Evolutionary conservation across 2,113 vertebrate species (phyloP), one percentile per base, ranked within the genome.

Genomic region (Phycodurus eques): DNA sequence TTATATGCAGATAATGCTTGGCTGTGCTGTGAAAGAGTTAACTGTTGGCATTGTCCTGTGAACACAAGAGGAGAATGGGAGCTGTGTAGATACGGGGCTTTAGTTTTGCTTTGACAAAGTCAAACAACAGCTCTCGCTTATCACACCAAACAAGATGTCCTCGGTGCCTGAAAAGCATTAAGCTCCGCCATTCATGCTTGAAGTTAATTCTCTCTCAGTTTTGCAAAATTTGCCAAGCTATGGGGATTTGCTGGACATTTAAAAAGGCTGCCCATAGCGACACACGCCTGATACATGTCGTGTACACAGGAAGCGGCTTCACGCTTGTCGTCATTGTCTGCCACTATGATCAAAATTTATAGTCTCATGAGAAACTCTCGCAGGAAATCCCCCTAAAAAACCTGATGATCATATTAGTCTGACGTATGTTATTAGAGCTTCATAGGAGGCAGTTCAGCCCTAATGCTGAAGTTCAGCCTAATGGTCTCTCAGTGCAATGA

Each of bases 111-210:
- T 79, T 74, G 78, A 82, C 85, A 88, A 86, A 84, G 76, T 89
- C 78, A 76, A 85, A 89, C 80, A 90, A 83, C 81, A 75, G 81
- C 78, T 79, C 70, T 75, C 76, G 87, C 86, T 90, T 86, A 89
- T 89, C 83, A 77, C 72, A 69, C 70, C 66, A 15, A 80, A 72
- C 80, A 87, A 86, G 83, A 88, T 82, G 77, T 85, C 77, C 83
- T 85, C 71, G 20, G 78, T 72, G 82, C 77, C 72, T 87, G 77
- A 57, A 80, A 82, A 82, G 81, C 82, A 85, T 80, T 82, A 88
- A 88, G 72, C 80, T 54, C 65, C 68, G 27, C 76, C 80, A 83
- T 88, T 85, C 87, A 83, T 70, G 83, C 85, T 76, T 86, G 72
- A 90, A 86, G 83, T 86, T 84, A 78, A 89, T 85, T 83, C 75